Evolutionary conservation across 2,888 invertebrate genomes (phyloP), one percentile per base, ranked within the genome.

Genomic region (Epinotia nisella): DNA sequence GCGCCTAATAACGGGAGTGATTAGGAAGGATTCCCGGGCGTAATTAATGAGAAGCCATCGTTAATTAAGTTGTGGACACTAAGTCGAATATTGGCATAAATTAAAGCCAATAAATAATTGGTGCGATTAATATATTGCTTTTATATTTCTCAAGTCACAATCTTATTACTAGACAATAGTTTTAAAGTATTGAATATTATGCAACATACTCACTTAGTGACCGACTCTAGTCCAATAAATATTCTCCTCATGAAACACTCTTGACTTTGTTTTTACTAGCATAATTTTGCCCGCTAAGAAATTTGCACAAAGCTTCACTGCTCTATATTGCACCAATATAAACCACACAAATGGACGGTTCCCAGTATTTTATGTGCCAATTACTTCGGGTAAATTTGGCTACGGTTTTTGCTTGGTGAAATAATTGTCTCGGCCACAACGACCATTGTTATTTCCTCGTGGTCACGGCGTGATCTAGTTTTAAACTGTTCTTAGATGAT

Each of bases 301-400:
- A 29, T 29, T 41, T 51, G 53, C 45, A 67, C 59, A 66, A 71
- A 55, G 21, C 55, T 10, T 53, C 51, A 15, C 35, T 67, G 72
- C 72, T 68, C 72, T 62, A 72, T 35, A 72, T 72, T 72, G 72
- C 61, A 67, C 49, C 67, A 67, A 61, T 62, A 68, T 41, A 61
- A 62, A 56, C 61, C 19, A 56, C 39, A 72, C 13, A 17, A 21
- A 35, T 51, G 17, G 56, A 13, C 59, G 69, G 66, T 66, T 75
- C 74, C 64, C 61, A 59, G 75, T 74, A 75, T 75, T 76, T 69
- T 71, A 58, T 45, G 53, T 65, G 69, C 72, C 41, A 75, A 72
- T 75, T 67, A 69, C 69, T 71, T 49, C 15, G 71, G 59, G 62
- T 35, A 68, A 64, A 49, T 29, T 56, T 53, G 61, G 64, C 21